Base-by-base conservation (phyloP, 2,113 vertebrate genomes). In the Mesoclemmys tuberculata region DNA sequence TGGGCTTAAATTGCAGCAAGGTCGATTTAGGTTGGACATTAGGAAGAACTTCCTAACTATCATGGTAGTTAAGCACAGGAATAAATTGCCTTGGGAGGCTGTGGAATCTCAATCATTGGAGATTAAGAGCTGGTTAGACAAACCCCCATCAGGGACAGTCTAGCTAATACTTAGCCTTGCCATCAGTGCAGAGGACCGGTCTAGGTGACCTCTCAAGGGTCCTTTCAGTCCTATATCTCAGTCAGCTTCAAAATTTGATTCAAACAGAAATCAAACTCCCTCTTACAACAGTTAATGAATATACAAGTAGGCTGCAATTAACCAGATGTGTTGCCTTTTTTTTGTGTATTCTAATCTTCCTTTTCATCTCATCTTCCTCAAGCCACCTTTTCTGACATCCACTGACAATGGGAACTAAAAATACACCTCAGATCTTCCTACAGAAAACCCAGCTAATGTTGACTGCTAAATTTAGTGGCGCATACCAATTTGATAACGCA, bases 361-460 rank as follows among this genome's bases (percentile, higher is more conserved):
- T 93, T 94, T 95, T 96, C n/a, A 92, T 87, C 81, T 93, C 48
- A 21, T 56, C 88, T 94, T 95, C n/a, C 12, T 78, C 75, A 82
- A 91, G 56, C 80, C 93, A 95, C 16, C 77, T 81, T 92, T 93
- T 91, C 89, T 95, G 95, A 90, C 88, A 95, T 84, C 41, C 83
- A 41, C 74, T 78, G 93, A 85, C 82, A 95, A 85, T 58, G 88
- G 56, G 1, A 88, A 71, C 83, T 86, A 93, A 94, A 97, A 97
- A 95, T 86, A 92, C 31, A 92, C 31, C 31, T 3, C 64, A 88
- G 82, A 68, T 92, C 93, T 94, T 92, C 82, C 85, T 26, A 29
- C 51, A 90, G 82, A 82, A 94, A 90, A 80, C 64, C 54, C 52
- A 41, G 84, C 61, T 3, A 6, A 78, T 80, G 52, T n/a, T 41